A percentile compares a stretch with the other conserved stretches of the same genome.
phyloP scores from a whole-genome alignment of 2,113 vertebrate species.

The Megaleporinus macrocephalus region DNA sequence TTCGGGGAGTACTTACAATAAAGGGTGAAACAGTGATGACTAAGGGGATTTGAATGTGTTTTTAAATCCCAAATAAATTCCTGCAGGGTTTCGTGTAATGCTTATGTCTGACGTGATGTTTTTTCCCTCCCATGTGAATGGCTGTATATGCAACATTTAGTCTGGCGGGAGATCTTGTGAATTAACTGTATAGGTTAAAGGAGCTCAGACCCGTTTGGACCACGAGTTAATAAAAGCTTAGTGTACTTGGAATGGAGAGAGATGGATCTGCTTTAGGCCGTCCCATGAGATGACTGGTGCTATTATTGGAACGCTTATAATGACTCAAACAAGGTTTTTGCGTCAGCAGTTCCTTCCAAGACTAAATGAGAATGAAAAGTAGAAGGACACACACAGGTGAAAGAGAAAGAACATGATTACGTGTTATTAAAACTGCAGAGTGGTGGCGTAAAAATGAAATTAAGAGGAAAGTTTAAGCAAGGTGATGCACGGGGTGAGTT shows the following conservation, averaged over 20 bases:
- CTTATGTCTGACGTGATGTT: neutral
- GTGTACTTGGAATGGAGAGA: neutral
- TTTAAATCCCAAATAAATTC: conserved; percentile 46
- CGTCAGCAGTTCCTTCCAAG: neutral
- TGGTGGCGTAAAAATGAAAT: conserved; percentile 33
- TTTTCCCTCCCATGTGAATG: neutral
- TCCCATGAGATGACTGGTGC: neutral
- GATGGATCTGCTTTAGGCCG: neutral
- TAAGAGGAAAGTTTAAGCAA: conserved; percentile 35
- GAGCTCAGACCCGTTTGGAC: neutral
- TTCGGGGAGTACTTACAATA: conserved; percentile 4
- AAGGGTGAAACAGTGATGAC: conserved; percentile 23
- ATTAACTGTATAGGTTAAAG: conserved; percentile 41
- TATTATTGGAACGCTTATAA: conserved; percentile 29
- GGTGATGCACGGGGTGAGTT: neutral
- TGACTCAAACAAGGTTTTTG: neutral
- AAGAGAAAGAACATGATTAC: neutral
- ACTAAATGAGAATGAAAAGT: neutral
- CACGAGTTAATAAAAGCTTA: neutral
- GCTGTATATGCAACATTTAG: neutral
- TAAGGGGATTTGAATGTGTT: conserved; percentile 38
- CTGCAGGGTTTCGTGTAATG: neutral
- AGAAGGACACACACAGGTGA: conserved; percentile 54
- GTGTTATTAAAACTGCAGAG: neutral
- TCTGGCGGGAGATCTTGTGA: neutral